Percentiles rank a stretch among this genome's conserved stretches.
Conservation (phyloP, 2,888 invertebrate genomes). For the Dioctria linearis region DNA sequence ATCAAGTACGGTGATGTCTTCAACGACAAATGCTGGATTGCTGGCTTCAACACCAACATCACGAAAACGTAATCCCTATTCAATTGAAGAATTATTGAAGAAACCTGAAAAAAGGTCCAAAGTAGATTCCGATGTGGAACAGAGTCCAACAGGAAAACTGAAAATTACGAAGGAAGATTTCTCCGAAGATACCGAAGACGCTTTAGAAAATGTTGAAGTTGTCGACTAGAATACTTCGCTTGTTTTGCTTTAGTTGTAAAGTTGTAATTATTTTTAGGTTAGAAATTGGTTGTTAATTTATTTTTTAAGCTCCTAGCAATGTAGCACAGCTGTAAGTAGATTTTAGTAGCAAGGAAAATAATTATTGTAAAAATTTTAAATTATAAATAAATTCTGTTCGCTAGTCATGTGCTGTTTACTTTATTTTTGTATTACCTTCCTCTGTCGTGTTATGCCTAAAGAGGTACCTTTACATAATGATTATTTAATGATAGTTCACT, state of each 20-base stretch:
- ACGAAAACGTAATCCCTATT: slow-evolving; percentile 84
- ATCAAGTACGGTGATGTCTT: slow-evolving; percentile 55
- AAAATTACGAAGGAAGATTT: slow-evolving; percentile 53
- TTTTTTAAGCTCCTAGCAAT: slow-evolving; percentile 36
- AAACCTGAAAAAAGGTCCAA: slow-evolving; percentile 77
- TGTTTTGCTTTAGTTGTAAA: slow-evolving; percentile 30
- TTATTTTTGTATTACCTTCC: neutral
- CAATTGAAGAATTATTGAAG: slow-evolving; percentile 88
- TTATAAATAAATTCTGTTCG: slow-evolving; percentile 35
- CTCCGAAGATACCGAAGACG: slow-evolving; percentile 64
- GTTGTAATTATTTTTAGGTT: slow-evolving; percentile 40
- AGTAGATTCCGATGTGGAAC: neutral
- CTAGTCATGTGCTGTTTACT: slow-evolving; percentile 33
- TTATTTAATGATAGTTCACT: no score
- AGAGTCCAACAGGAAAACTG: neutral
- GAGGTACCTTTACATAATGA: no score
- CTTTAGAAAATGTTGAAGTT: slow-evolving; percentile 68
- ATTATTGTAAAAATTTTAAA: slow-evolving; percentile 19
- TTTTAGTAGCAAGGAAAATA: neutral
- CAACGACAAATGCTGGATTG: slow-evolving; percentile 52
- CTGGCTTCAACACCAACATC: slow-evolving; percentile 63
- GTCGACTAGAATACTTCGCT: slow-evolving; percentile 64
- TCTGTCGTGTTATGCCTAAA: no score
- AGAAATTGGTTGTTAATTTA: slow-evolving; percentile 47
- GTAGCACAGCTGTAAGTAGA: neutral